Evolutionary conservation across 2,113 vertebrate species (phyloP).

Genomic region (Hippopotamus amphibius): DNA sequence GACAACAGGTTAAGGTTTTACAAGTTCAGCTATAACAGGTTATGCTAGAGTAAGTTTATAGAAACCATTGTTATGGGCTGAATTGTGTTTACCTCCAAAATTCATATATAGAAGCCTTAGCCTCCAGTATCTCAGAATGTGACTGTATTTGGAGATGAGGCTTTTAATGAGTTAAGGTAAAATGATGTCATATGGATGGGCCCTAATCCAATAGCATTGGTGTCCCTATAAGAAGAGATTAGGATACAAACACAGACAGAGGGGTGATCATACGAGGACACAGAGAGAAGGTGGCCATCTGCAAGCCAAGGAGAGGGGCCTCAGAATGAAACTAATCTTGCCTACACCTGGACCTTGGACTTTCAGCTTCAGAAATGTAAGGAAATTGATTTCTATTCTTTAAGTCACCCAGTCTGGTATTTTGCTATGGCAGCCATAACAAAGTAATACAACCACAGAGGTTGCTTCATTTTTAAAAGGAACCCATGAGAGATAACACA

Average conservation of each 20-base stretch:
- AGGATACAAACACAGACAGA: background rate
- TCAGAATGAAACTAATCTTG: background rate
- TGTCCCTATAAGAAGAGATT: background rate
- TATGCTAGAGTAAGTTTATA: background rate
- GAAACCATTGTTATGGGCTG: background rate
- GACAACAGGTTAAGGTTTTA: background rate
- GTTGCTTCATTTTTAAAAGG: background rate
- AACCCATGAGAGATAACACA: background rate
- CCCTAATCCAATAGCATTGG: background rate
- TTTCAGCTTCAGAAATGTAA: background rate
- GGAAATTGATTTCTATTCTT: background rate
- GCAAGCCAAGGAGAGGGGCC: background rate
- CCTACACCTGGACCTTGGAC: background rate
- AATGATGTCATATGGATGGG: background rate
- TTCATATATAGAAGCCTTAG: background rate
- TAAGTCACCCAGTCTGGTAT: background rate
- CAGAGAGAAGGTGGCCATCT: background rate
- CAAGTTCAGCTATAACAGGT: background rate
- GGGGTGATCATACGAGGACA: background rate
- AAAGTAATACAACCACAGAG: background rate
- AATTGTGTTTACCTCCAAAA: background rate
- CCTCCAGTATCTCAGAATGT: background rate
- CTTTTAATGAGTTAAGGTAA: conserved; percentile 14
- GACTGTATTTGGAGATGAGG: background rate
- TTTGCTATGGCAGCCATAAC: background rate